Evolutionary conservation across 37 sponge, comb jelly and placozoan species (phyloP), one percentile per base, ranked within the genome.

Genomic region (Geodia barretti): DNA sequence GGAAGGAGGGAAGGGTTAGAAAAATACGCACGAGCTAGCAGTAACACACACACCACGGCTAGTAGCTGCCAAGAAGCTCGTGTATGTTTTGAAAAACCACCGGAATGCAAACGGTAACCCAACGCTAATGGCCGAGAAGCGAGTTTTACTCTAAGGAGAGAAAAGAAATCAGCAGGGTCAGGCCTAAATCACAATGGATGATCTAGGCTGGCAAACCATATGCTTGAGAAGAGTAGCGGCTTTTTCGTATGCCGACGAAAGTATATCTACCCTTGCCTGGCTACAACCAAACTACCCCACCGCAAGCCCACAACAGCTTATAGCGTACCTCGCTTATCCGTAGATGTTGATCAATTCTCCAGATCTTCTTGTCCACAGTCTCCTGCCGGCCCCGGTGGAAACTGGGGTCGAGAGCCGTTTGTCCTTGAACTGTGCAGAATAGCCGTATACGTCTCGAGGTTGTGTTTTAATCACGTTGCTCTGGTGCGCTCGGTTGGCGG

Each of bases 301-400:
- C n/a, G n/a, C n/a, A n/a, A n/a, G n/a, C n/a, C n/a, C n/a, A n/a
- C n/a, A n/a, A n/a, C n/a, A n/a, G n/a, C n/a, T n/a, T n/a, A n/a
- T 3, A 5, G 20, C 80, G 41, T 30, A 91, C 91, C 91, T 91
- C 78, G 65, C 70, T 86, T 80, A 77, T 23, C 91, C 91, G 24
- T 60, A 41, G n/a, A n/a, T 71, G 54, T 47, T 47, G 47, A 81
- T 75, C n/a, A 91, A 65, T 28, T 86, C 81, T 25, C 73, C 68
- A 42, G 68, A 91, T 77, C 0, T 38, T 54, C 42, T 77, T 71
- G 74, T 91, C 73, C 4, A 82, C 86, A 35, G 73, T 68, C 31
- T 90, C 86, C 0, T 41, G 28, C 11, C 54, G 11, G 58, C 60
- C 76, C 4, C 42, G 61, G 64, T 74, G 68, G 62, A 84, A 75